These are phyloP conservation scores for Phalacrocorax pelagicus DNA, from an alignment of 2,113 vertebrate genomes.

Conservation along the genomic window DNA sequence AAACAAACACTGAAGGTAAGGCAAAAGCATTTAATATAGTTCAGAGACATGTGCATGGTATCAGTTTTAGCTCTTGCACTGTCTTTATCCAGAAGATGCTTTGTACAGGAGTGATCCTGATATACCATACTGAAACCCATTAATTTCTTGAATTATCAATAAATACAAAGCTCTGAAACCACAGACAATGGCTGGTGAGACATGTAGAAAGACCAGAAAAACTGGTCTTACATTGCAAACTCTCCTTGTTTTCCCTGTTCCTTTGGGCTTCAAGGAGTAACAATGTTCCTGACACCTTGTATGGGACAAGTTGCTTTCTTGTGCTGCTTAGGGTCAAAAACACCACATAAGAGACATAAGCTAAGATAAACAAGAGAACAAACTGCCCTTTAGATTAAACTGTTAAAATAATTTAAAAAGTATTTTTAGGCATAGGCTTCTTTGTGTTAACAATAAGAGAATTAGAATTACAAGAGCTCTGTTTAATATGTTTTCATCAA, in stretches of 20 bases:
- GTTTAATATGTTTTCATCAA: background rate
- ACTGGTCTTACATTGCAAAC: background rate
- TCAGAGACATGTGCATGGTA: background rate
- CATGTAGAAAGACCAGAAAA: background rate
- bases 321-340: background rate
- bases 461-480: background rate
- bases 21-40: background rate
- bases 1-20: background rate
- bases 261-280: accelerated
- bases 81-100: background rate
- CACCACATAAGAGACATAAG: background rate
- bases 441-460: background rate
- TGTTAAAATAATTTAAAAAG: background rate
- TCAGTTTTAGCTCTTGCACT: background rate
- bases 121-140: background rate
- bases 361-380: background rate
- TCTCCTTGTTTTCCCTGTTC: background rate
- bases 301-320: background rate
- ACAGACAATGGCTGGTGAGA: background rate
- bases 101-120: background rate
- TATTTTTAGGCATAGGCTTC: background rate
- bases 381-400: background rate
- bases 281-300: background rate
- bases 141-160: background rate
- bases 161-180: background rate